These are phyloP conservation scores for Halyomorpha halys DNA, from an alignment of 1,140 invertebrate species.

Conservation along the genomic window DNA sequence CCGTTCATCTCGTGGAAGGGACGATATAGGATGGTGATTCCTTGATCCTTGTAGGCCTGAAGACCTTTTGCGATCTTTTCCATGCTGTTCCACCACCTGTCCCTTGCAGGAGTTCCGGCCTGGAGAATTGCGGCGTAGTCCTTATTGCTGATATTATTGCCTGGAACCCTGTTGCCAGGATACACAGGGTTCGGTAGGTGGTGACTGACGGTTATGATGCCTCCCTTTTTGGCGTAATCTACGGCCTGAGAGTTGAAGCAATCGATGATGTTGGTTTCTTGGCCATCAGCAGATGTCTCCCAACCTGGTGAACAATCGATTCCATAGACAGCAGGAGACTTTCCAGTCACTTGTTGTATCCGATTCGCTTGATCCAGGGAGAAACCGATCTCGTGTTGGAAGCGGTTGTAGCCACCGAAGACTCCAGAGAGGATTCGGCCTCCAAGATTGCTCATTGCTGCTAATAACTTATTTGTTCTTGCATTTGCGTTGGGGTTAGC, in stretches of 20 bases:
- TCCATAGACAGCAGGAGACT: neutral
- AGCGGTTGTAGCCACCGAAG: neutral
- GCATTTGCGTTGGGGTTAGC: no score
- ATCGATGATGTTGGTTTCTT: neutral
- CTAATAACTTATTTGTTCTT: no score
- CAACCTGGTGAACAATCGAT: neutral
- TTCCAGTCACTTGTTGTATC: neutral
- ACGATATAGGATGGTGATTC: neutral
- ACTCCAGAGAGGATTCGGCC: neutral
- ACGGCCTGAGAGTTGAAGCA: neutral
- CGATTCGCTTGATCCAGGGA: neutral
- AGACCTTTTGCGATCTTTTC: neutral
- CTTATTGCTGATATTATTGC: neutral
- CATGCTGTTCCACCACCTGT: neutral
- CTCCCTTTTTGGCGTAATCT: neutral
- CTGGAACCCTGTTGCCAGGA: neutral
- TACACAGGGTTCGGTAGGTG: neutral
- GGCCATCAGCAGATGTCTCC: neutral
- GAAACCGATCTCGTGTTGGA: neutral
- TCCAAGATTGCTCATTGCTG: neutral
- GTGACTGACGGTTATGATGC: neutral
- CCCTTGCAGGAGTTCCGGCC: neutral
- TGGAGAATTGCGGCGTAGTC: neutral
- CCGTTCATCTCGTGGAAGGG: conserved; percentile 4
- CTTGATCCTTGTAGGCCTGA: neutral